Base-by-base conservation (phyloP, 2,888 invertebrate species). In the Sympetrum striolatum region DNA sequence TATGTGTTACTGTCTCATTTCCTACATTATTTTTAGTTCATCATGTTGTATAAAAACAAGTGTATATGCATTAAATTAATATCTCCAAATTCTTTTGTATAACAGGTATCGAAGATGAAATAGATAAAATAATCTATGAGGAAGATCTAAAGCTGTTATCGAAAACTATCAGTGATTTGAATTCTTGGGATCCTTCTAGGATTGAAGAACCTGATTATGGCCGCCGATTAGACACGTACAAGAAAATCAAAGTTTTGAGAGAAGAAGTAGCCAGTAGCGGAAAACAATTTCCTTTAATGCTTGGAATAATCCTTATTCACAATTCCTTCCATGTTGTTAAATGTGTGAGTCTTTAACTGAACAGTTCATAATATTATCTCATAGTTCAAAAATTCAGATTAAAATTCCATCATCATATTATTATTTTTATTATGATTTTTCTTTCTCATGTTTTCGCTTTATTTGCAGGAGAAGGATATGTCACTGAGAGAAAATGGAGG, bases 161-260 rank as follows among this genome's bases (percentile, higher is more conserved):
- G 0, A 93, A 94, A 22, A 93, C 97, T 22, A 94, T 97, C 3
- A 93, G 93, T 8, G 96, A 97, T 93, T 95, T 99, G 92, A 99
- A 99, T 94, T 96, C 98, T 0, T 98, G 96, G 95, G 97, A 99
- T 94, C 95, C 95, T 81, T 96, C 96, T 91, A 97, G 97, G 96
- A 95, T 99, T n/a, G 98, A 99, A 92, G 98, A 99, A 93, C 98
- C 99, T 0, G 98, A 99, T 94, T 98, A 97, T 92, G 96, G 97
- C 91, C 95, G 95, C 92, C 95, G 99, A 92, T 94, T 98, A 37
- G 96, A 96, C 90, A 97, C 97, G 0, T 98, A 98, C 92, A 96
- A 96, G 92, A 94, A 95, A 92, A 96, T 98, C 79, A 96, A 96
- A 91, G 93, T 94, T 81, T 93, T 95, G 90, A 92, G 94, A n/a